Percentiles rank a stretch among this genome's conserved stretches.
phyloP scores from a whole-genome alignment of 2,113 vertebrate genomes.

The Elaphurus davidianus region DNA sequence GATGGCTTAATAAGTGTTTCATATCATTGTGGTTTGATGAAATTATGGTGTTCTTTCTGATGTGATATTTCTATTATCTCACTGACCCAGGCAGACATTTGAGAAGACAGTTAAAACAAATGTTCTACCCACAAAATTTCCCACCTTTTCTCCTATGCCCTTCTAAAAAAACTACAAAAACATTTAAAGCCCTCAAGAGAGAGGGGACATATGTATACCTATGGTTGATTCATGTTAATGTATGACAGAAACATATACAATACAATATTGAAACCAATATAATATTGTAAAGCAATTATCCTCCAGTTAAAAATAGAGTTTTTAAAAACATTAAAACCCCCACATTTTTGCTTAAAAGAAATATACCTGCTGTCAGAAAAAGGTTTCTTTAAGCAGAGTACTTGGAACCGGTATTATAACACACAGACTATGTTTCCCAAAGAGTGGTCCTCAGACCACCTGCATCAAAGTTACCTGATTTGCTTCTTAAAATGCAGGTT shows the following conservation, averaged over 20 bases:
- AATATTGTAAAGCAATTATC: not conserved
- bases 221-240: not conserved
- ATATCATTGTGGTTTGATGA: not conserved
- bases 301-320: not conserved
- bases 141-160: not conserved
- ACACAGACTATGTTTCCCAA: not conserved
- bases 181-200: not conserved
- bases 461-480: not conserved
- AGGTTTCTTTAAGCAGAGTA: not conserved
- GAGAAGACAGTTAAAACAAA: slow-evolving; percentile 22
- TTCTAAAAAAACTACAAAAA: not conserved
- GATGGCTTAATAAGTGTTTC: not conserved
- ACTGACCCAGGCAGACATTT: not conserved
- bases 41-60: not conserved
- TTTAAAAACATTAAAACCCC: not conserved
- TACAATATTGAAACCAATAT: not conserved
- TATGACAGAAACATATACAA: not conserved
- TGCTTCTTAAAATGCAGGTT: not conserved
- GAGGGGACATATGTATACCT: not conserved
- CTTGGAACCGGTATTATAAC: not conserved
- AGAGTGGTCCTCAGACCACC: not conserved
- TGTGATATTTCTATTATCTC: not conserved
- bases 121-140: not conserved
- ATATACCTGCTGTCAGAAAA: not conserved
- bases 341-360: not conserved